Percentiles rank a stretch among this genome's conserved stretches.
These are phyloP conservation scores for Ichneumoninae sp. DNA, from an alignment of 2,888 invertebrate species.

Conservation along the genomic window DNA sequence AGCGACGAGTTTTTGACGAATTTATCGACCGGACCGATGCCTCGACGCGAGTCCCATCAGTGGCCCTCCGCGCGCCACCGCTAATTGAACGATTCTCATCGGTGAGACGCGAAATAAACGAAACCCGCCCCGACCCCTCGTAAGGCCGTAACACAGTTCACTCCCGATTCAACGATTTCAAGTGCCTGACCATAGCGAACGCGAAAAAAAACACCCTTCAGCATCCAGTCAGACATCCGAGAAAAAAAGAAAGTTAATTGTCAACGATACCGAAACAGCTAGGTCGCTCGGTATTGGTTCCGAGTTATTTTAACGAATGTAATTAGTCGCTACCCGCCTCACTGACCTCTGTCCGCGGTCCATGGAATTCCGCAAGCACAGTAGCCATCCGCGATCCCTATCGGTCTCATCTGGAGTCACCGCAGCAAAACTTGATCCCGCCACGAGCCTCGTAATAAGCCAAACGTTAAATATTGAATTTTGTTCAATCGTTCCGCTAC, in stretches of 20 bases:
- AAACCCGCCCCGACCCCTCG: slow-evolving; percentile 5
- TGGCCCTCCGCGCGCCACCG: slow-evolving; percentile 46
- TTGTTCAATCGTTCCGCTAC: slow-evolving; percentile 36
- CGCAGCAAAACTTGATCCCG: neutral
- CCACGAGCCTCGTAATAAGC: slow-evolving; percentile 34
- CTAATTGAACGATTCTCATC: slow-evolving; percentile 67
- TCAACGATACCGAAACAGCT: slow-evolving; percentile 54
- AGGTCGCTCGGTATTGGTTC: slow-evolving; percentile 46
- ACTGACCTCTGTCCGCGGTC: slow-evolving; percentile 11
- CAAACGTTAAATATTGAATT: slow-evolving; percentile 53
- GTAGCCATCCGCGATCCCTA: slow-evolving; percentile 8
- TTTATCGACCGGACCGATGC: slow-evolving; percentile 61
- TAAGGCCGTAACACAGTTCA: neutral
- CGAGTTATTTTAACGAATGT: slow-evolving; percentile 78
- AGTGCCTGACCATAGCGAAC: slow-evolving; percentile 29
- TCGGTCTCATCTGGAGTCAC: slow-evolving; percentile 36
- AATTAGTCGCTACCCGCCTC: slow-evolving; percentile 72
- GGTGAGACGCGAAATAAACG: slow-evolving; percentile 42
- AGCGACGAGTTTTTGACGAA: slow-evolving; percentile 67
- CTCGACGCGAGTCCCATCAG: slow-evolving; percentile 48
- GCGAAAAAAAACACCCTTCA: slow-evolving; percentile 42
- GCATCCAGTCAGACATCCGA: slow-evolving; percentile 17
- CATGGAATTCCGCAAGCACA: slow-evolving; percentile 35
- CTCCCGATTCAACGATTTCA: slow-evolving; percentile 46
- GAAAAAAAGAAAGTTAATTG: slow-evolving; percentile 57